Conservation (phyloP, 2,888 invertebrate species). For the Lithophane socia region DNA sequence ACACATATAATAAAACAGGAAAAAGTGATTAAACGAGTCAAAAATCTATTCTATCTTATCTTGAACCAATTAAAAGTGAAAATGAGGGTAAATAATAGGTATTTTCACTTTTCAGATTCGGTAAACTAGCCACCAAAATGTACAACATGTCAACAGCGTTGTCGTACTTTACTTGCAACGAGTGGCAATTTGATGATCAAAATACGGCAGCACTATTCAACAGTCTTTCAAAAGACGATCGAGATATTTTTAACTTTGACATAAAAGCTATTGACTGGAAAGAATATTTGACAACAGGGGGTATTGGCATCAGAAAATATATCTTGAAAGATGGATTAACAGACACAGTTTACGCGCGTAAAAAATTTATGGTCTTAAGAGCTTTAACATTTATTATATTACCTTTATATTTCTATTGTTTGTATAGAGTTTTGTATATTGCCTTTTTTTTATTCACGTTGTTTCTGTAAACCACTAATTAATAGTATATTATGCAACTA, state of each 20-base stretch:
- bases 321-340: slow-evolving; percentile 29
- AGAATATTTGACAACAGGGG: neutral
- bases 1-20: neutral
- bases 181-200: slow-evolving; percentile 27
- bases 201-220: slow-evolving; percentile 16
- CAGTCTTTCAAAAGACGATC: slow-evolving; percentile 28
- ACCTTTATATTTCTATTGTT: slow-evolving; percentile 22
- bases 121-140: slow-evolving; percentile 12
- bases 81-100: fast-evolving
- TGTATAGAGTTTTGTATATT: neutral
- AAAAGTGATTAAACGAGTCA: neutral
- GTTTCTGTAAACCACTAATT: neutral
- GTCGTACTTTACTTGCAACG: neutral
- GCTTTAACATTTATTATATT: slow-evolving; percentile 1
- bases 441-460: neutral
- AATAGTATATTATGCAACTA: too few species aligned
- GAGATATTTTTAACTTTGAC: slow-evolving; percentile 33
- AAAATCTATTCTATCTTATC: neutral
- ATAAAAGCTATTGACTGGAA: slow-evolving; percentile 9
- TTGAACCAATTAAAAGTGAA: neutral
- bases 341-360: slow-evolving; percentile 2
- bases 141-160: neutral
- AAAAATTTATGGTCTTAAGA: neutral
- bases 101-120: slow-evolving; percentile 19
- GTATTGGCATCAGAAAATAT: slow-evolving; percentile 17